phyloP scores from a whole-genome alignment of 2,888 invertebrate genomes.

The Crocallis elinguaria region DNA sequence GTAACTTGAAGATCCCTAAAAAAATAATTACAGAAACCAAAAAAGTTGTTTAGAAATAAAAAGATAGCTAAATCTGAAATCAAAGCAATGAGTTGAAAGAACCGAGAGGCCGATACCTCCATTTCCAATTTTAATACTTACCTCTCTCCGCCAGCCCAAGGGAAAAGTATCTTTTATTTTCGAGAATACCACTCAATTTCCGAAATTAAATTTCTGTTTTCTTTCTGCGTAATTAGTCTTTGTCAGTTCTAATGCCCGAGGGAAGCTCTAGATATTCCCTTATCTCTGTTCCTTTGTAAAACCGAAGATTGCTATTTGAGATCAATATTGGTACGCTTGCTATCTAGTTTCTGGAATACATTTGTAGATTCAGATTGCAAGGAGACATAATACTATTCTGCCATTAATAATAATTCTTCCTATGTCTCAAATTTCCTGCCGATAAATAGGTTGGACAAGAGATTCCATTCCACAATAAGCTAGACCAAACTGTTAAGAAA shows the following conservation, averaged over 20 bases:
- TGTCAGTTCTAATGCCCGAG: slow-evolving; percentile 34
- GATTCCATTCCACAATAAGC: no score
- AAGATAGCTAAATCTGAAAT: slow-evolving; percentile 16
- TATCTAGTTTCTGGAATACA: no score
- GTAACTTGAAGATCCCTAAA: not conserved
- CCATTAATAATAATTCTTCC: no score
- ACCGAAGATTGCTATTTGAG: slow-evolving; percentile 8
- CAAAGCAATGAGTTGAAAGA: slow-evolving; percentile 21
- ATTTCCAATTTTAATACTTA: slow-evolving; percentile 1
- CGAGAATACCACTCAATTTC: slow-evolving; percentile 27
- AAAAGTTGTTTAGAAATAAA: slow-evolving; percentile 7
- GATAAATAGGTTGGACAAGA: no score
- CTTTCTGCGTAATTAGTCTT: slow-evolving; percentile 45
- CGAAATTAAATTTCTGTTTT: slow-evolving; percentile 45
- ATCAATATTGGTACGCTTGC: no score
- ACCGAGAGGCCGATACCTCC: slow-evolving; percentile 4
- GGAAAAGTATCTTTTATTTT: slow-evolving; percentile 29
- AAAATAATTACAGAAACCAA: slow-evolving; percentile 4
- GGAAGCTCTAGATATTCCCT: slow-evolving; percentile 37
- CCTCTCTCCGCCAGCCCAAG: slow-evolving; percentile 14
- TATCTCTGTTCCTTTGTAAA: slow-evolving; percentile 15
- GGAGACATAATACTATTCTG: no score
- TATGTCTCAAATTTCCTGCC: no score
- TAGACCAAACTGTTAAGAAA: no score
- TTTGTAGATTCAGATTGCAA: no score